These are phyloP conservation scores for Tinamus guttatus DNA, from an alignment of 2,113 vertebrate species.

Conservation along the genomic window DNA sequence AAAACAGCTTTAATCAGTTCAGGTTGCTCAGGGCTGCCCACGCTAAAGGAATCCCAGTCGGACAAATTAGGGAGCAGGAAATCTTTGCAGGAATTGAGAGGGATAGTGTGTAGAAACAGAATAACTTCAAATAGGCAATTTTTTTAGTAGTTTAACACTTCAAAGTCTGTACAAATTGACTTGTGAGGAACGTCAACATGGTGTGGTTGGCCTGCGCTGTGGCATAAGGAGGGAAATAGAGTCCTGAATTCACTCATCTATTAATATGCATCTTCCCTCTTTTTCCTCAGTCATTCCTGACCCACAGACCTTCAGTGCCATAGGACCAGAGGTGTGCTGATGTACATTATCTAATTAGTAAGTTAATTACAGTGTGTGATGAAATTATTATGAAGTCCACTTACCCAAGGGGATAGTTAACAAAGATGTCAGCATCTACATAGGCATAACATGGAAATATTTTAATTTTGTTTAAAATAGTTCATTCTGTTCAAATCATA, in stretches of 20 bases:
- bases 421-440: background rate
- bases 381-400: background rate
- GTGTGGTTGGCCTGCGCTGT: background rate
- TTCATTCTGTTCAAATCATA: background rate
- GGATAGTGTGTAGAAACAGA: background rate
- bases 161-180: background rate
- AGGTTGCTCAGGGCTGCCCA: background rate
- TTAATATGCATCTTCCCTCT: background rate
- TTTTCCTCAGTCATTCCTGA: background rate
- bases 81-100: background rate
- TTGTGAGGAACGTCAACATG: background rate
- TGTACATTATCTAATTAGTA: background rate
- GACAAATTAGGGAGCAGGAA: background rate
- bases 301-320: background rate
- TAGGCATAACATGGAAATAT: background rate
- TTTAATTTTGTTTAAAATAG: background rate
- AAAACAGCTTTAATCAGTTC: background rate
- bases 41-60: background rate
- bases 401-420: background rate
- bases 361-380: background rate
- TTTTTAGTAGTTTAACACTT: background rate
- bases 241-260: background rate
- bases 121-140: background rate
- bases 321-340: background rate
- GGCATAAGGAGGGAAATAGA: background rate